Evolutionary conservation across 2,888 invertebrate genomes (phyloP).

Genomic region (Scaptodrosophila latifasciaeformis): DNA sequence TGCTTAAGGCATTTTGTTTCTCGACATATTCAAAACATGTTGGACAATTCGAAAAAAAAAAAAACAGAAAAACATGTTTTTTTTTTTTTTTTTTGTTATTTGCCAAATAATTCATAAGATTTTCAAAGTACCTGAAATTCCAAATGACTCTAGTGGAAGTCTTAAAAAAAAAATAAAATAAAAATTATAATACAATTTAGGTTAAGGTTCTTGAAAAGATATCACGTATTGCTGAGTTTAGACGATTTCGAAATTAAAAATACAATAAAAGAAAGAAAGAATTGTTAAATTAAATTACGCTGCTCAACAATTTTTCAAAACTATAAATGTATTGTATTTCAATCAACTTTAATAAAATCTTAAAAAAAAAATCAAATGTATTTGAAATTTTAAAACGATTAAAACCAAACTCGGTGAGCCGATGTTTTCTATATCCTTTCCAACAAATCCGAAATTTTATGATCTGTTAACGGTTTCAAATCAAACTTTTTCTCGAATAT

Average conservation of each 20-base stretch:
- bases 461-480: no score
- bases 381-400: no score
- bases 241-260: constrained; percentile 24
- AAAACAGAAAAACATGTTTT: not conserved
- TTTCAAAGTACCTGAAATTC: constrained; percentile 66
- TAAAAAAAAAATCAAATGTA: no score
- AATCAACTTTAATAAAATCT: no score
- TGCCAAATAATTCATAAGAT: constrained; percentile 64
- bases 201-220: constrained; percentile 44
- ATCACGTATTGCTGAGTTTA: constrained; percentile 31
- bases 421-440: no score
- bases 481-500: no score
- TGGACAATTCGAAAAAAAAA: no score
- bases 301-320: constrained; percentile 28
- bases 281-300: constrained; percentile 3
- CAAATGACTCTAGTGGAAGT: constrained; percentile 51
- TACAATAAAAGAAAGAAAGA: not conserved
- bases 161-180: constrained; percentile 30
- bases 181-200: no score
- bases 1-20: constrained; percentile 30
- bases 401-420: no score
- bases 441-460: no score
- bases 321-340: constrained; percentile 1
- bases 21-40: constrained; percentile 31
- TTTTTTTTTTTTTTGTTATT: constrained; percentile 46